Conservation (phyloP, 2,113 vertebrate genomes). For the Tragelaphus imberbis region DNA sequence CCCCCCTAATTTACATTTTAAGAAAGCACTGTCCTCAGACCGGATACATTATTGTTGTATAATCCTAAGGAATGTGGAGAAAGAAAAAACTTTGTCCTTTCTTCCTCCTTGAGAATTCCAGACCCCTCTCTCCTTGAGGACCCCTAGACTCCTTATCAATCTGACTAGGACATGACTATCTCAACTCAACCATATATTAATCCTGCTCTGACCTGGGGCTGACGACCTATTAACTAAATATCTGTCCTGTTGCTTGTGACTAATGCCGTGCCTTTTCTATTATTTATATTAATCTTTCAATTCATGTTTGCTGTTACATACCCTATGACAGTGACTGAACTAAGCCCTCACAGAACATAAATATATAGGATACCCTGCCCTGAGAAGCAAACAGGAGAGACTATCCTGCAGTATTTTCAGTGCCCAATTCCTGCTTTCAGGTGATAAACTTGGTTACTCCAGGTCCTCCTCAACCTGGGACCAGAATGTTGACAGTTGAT, state of each 20-base stretch:
- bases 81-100: too few relatives aligned
- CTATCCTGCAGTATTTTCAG: not conserved
- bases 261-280: not conserved
- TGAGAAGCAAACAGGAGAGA: not conserved
- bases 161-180: too few relatives aligned
- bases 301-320: not conserved
- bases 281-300: not conserved
- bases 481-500: not conserved
- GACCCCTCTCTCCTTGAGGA: too few relatives aligned
- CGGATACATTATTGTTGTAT: too few relatives aligned
- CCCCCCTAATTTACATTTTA: too few relatives aligned
- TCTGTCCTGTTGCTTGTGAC: not conserved
- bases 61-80: too few relatives aligned
- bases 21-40: too few relatives aligned
- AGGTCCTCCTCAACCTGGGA: not conserved
- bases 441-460: not conserved
- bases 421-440: not conserved
- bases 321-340: not conserved
- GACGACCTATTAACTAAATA: not conserved
- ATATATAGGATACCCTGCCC: not conserved
- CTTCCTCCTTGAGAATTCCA: too few relatives aligned
- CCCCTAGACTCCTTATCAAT: too few relatives aligned
- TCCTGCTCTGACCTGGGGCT: not conserved
- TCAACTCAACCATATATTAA: not conserved
- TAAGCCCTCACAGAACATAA: not conserved